Conservation (phyloP, 2,797 vertebrate species). For the Momotus momota region DNA sequence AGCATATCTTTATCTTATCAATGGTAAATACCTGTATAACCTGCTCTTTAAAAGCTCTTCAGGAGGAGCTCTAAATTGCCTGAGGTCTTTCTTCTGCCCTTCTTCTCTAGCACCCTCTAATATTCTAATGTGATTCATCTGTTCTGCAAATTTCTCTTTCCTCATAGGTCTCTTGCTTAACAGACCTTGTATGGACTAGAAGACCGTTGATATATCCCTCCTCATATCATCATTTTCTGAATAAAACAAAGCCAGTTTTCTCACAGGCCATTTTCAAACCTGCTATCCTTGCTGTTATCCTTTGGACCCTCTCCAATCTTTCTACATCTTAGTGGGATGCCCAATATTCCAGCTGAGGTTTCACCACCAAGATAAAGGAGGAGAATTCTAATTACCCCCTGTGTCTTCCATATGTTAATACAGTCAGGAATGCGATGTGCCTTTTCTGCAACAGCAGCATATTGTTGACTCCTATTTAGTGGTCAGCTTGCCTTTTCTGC, state of each 20-base stretch:
- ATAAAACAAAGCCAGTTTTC: neutral
- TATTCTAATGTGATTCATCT: neutral
- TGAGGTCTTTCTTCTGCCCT: neutral
- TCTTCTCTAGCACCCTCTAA: neutral
- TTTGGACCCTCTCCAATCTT: neutral
- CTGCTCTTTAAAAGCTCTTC: neutral
- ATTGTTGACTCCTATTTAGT: neutral
- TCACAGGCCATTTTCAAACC: neutral
- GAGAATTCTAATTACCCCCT: slow-evolving; percentile 4
- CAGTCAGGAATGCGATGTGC: neutral
- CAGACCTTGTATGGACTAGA: neutral
- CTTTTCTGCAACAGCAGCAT: neutral
- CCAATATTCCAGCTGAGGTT: neutral
- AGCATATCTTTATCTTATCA: neutral
- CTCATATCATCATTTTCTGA: neutral
- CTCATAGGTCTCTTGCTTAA: neutral
- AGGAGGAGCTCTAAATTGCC: neutral
- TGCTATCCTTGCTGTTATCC: neutral
- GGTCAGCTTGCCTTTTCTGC: neutral
- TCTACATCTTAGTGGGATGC: neutral
- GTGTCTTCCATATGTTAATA: slow-evolving; percentile 12
- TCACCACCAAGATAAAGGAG: neutral
- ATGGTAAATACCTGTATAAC: neutral
- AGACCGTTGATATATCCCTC: neutral
- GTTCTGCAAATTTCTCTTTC: neutral